Evolutionary conservation across 2,797 vertebrate genomes (phyloP).

Genomic region (Danio tinwini): DNA sequence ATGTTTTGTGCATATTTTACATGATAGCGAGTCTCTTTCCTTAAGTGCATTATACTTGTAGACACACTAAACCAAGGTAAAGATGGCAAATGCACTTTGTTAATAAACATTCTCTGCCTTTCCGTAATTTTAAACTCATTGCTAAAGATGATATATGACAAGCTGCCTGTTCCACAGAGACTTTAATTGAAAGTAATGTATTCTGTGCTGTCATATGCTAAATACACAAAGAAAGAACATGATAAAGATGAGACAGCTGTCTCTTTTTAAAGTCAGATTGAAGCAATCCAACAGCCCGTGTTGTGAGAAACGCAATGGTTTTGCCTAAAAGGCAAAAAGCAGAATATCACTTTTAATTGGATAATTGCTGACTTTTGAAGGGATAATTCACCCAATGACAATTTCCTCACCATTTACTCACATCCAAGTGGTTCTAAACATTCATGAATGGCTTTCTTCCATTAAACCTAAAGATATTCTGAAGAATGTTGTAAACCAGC

Average conservation of each 20-base stretch:
- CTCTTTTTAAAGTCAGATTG: not conserved
- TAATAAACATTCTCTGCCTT: not conserved
- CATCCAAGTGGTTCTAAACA: no score
- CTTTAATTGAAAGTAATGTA: slow-evolving; percentile 35
- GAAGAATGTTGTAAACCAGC: no score
- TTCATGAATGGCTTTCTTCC: no score
- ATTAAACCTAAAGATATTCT: no score
- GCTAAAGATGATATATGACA: slow-evolving; percentile 18
- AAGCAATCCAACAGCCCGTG: slow-evolving; percentile 14
- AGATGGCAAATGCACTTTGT: not conserved
- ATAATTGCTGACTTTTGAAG: not conserved
- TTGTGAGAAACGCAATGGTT: not conserved
- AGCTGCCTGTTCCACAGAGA: not conserved
- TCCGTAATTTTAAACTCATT: not conserved
- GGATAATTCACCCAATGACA: no score
- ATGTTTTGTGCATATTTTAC: not conserved
- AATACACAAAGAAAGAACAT: slow-evolving; percentile 16
- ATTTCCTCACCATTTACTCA: no score
- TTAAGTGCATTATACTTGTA: not conserved
- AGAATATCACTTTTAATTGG: not conserved
- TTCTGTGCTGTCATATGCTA: slow-evolving; percentile 23
- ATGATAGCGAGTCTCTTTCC: not conserved
- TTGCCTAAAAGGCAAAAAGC: not conserved
- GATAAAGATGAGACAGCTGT: slow-evolving; percentile 11
- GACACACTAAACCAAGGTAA: not conserved